Evolutionary conservation across 1,140 invertebrate species (phyloP).

Genomic region (Cyrtorhinus lividipennis): DNA sequence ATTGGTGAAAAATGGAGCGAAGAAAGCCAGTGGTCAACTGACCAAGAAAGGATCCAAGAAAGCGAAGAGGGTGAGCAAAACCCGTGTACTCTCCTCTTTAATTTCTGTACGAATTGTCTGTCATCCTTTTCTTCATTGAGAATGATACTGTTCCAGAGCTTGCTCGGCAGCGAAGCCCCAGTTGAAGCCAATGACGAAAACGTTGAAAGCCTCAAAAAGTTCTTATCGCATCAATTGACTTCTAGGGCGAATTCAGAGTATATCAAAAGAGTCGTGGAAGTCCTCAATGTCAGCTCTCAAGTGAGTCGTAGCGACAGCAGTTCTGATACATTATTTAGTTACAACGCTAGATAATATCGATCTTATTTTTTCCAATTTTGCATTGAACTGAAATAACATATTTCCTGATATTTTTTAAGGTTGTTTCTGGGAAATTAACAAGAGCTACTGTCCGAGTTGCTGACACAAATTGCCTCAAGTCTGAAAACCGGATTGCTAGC

Average conservation of each 20-base stretch:
- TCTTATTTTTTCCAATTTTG: too few species aligned
- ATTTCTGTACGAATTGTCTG: too few species aligned
- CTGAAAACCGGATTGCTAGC: background rate
- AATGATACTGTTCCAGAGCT: too few species aligned
- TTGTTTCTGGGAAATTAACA: conserved; percentile 14
- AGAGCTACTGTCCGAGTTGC: conserved; percentile 13
- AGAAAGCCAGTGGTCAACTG: background rate
- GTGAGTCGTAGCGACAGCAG: too few species aligned
- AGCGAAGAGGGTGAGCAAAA: background rate
- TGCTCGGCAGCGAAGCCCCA: background rate
- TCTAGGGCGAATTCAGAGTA: conserved; percentile 2
- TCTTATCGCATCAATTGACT: conserved; percentile 10
- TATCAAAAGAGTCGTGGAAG: conserved; percentile 11
- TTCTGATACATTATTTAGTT: too few species aligned
- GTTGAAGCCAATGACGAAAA: conserved; percentile 3
- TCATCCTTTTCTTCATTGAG: background rate
- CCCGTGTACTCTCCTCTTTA: too few species aligned
- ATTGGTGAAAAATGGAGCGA: background rate
- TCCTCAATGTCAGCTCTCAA: conserved; percentile 15
- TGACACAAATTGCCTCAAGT: conserved; percentile 18
- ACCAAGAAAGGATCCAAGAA: background rate
- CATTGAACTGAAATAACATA: background rate
- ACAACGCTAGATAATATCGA: too few species aligned
- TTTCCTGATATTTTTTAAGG: conserved; percentile 10
- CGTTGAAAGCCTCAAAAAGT: conserved; percentile 6